Percentiles rank a stretch among this genome's conserved stretches.
phyloP scores from a whole-genome alignment of 2,888 invertebrate genomes.

The Galeopsomyia nigrocyanea region DNA sequence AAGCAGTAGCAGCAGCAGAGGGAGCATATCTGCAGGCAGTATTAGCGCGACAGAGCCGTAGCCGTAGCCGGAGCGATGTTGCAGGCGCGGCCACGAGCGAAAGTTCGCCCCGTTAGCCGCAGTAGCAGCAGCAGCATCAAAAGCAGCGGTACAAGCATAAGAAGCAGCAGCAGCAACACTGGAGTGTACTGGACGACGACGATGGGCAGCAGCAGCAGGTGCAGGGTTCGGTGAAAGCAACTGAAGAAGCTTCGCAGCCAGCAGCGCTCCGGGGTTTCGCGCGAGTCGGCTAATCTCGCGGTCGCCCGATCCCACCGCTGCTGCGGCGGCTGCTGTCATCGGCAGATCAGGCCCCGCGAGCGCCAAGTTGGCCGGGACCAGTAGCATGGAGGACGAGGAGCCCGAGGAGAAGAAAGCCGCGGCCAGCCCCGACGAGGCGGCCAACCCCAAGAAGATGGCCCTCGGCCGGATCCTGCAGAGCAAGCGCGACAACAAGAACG shows the following conservation, averaged over 20 bases:
- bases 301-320: constrained; percentile 2
- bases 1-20: constrained; percentile 21
- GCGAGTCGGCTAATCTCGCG: too few species aligned
- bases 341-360: not conserved
- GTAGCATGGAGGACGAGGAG: constrained; percentile 64
- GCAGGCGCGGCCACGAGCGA: constrained; percentile 7
- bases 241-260: constrained; percentile 1
- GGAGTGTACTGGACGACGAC: too few species aligned
- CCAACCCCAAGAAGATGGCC: constrained; percentile 41
- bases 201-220: not conserved
- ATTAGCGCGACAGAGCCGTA: not conserved
- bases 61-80: constrained; percentile 17
- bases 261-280: not conserved
- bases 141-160: not conserved
- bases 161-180: constrained; percentile 8
- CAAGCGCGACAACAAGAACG: constrained; percentile 22
- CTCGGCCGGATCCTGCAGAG: constrained; percentile 26
- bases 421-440: constrained; percentile 39
- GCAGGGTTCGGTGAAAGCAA: constrained; percentile 33
- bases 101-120: not conserved
- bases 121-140: not conserved
- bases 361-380: not conserved
- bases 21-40: constrained; percentile 14
- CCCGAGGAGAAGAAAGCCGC: constrained; percentile 53
- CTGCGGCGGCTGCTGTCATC: too few species aligned